These are phyloP conservation scores for Catharus minimus DNA, from an alignment of 2,113 vertebrate species.

Conservation along the genomic window DNA sequence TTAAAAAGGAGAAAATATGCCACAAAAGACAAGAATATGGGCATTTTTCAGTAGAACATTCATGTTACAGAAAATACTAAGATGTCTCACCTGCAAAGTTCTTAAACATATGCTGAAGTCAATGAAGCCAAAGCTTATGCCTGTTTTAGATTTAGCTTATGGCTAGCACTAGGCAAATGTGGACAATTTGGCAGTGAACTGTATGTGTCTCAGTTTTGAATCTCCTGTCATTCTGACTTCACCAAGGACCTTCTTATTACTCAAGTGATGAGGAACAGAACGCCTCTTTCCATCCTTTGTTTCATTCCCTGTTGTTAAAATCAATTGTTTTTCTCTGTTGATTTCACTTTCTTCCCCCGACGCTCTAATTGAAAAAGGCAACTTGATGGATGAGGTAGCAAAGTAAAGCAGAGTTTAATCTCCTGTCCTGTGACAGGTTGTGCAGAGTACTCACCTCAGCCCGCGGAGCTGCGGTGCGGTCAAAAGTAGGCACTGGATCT, in stretches of 20 bases:
- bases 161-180: not conserved
- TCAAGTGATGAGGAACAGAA: not conserved
- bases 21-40: not conserved
- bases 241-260: not conserved
- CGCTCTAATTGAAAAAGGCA: not conserved
- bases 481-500: constrained; percentile 13
- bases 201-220: not conserved
- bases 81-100: not conserved
- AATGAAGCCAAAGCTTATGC: not conserved
- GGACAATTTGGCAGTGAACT: not conserved
- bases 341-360: not conserved
- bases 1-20: not conserved
- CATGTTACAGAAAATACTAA: not conserved
- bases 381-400: not conserved
- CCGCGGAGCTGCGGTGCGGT: constrained; percentile 57
- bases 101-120: not conserved
- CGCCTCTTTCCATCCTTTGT: not conserved
- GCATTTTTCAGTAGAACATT: not conserved
- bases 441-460: constrained; percentile 70
- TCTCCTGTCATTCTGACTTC: not conserved
- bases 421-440: not conserved
- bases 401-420: not conserved
- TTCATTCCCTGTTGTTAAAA: not conserved
- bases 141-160: not conserved
- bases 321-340: not conserved